phyloP scores from a whole-genome alignment of 2,797 vertebrate genomes.

The Poeciliopsis gracilis region DNA sequence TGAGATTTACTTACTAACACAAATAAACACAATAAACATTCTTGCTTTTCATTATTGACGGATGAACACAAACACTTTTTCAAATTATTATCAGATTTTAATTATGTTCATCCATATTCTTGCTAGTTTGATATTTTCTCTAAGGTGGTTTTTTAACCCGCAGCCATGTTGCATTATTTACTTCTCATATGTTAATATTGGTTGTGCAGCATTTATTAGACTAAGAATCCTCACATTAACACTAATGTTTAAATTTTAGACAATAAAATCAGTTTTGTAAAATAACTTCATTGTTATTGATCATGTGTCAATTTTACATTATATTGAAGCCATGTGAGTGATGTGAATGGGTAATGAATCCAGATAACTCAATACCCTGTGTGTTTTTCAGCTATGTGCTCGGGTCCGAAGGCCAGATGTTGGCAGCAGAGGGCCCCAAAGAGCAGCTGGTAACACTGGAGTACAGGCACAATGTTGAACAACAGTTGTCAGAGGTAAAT shows the following conservation, averaged over 20 bases:
- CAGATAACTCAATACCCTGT: background rate
- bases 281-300: background rate
- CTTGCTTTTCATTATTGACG: background rate
- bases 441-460: conserved; percentile 86
- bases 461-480: conserved; percentile 80
- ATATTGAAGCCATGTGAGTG: background rate
- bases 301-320: background rate
- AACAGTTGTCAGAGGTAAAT: conserved; percentile 85
- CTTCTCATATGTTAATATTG: background rate
- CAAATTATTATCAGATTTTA: background rate
- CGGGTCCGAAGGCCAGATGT: conserved; percentile 83
- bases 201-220: background rate
- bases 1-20: background rate
- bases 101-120: background rate
- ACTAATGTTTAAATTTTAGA: background rate
- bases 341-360: background rate
- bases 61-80: background rate
- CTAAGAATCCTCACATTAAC: background rate
- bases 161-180: background rate
- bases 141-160: background rate
- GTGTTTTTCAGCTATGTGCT: conserved; percentile 83
- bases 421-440: conserved; percentile 72
- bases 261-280: background rate
- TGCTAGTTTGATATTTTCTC: background rate
- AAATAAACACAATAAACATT: background rate